Percentiles rank a stretch among this genome's conserved stretches.
These are phyloP conservation scores for Aurelia sp. DNA, from an alignment of 30 jellyfish, hydroid and myxozoan genomes.

Conservation along the genomic window DNA sequence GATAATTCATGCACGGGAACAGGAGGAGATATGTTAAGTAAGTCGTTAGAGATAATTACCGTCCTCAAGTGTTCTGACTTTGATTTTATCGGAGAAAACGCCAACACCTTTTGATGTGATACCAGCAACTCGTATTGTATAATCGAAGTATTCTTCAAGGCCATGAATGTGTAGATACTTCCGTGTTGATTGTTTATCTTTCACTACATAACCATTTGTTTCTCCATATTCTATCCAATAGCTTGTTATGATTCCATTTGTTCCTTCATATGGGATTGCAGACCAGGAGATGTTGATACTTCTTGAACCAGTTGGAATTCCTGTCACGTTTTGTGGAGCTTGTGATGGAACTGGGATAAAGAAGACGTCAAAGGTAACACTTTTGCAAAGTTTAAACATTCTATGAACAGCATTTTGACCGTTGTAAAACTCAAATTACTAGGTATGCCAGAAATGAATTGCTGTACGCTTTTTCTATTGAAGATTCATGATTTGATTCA, in stretches of 20 bases:
- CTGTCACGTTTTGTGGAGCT: conserved; percentile 29
- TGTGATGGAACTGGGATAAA: conserved; percentile 8
- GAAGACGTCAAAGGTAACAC: background rate
- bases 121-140: conserved; percentile 23
- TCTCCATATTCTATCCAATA: conserved; percentile 17
- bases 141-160: conserved; percentile 23
- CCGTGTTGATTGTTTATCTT: background rate
- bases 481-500: too few species aligned
- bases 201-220: conserved; percentile 10
- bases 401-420: too few species aligned
- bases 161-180: background rate
- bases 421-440: too few species aligned
- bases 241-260: conserved; percentile 13
- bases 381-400: background rate
- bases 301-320: conserved; percentile 4
- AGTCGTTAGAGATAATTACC: conserved; percentile 4
- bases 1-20: too few species aligned
- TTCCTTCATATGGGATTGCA: conserved; percentile 21
- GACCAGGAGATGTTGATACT: conserved; percentile 21
- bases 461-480: too few species aligned
- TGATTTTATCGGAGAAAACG: background rate
- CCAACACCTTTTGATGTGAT: conserved; percentile 35
- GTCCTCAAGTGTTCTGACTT: conserved; percentile 23
- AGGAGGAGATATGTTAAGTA: too few species aligned
- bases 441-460: too few species aligned